Evolutionary conservation across 2,888 invertebrate genomes (phyloP).

Genomic region (Andrena praecox): DNA sequence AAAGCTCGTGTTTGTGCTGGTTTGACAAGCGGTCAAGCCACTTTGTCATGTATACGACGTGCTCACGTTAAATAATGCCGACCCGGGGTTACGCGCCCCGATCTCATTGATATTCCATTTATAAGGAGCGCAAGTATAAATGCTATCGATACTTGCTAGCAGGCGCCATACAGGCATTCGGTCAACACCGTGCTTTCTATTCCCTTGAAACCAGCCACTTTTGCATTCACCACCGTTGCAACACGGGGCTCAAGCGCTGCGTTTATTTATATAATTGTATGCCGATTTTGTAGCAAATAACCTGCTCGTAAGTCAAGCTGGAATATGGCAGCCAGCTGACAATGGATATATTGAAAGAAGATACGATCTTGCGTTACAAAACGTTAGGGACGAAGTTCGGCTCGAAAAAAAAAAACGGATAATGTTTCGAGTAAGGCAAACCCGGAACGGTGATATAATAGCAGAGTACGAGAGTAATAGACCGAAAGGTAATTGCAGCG

Average conservation of each 20-base stretch:
- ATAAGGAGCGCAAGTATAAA: constrained; percentile 50
- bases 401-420: neutral
- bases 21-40: constrained; percentile 69
- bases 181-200: constrained; percentile 32
- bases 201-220: constrained; percentile 21
- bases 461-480: constrained; percentile 1
- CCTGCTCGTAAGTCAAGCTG: neutral
- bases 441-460: constrained; percentile 16
- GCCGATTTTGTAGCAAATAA: neutral
- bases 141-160: constrained; percentile 37
- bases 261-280: neutral
- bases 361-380: neutral
- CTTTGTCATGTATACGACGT: constrained; percentile 65
- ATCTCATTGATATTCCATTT: constrained; percentile 65
- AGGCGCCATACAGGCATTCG: constrained; percentile 40
- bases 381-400: neutral
- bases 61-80: constrained; percentile 69
- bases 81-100: constrained; percentile 62
- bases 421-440: neutral
- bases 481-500: constrained; percentile 7
- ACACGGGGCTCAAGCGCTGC: too few species aligned
- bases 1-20: constrained; percentile 61
- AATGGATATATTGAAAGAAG: neutral
- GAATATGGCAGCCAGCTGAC: neutral
- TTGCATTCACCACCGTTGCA: neutral